Conservation (phyloP, 2,113 vertebrate genomes). For the Spilogale gracilis region DNA sequence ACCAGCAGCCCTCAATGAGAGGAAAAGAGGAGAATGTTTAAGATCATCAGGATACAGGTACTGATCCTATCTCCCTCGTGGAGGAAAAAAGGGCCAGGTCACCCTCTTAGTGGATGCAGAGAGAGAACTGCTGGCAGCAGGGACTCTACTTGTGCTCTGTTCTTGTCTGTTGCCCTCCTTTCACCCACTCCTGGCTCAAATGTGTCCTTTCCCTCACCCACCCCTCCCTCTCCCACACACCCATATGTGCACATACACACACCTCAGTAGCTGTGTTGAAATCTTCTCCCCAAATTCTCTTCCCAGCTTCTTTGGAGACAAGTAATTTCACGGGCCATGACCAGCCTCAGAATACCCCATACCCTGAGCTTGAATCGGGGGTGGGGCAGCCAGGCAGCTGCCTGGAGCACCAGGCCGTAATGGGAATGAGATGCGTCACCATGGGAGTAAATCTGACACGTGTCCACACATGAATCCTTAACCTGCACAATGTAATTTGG, state of each 20-base stretch:
- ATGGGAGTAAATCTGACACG: not conserved
- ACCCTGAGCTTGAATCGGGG: not conserved
- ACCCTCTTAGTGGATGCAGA: not conserved
- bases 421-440: not conserved
- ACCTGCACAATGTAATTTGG: not conserved
- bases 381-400: not conserved
- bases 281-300: not conserved
- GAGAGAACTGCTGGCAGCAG: too few species aligned
- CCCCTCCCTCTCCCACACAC: not conserved
- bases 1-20: not conserved
- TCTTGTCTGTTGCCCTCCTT: not conserved
- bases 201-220: rapidly evolving
- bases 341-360: not conserved
- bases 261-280: not conserved
- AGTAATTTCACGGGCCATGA: not conserved
- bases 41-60: too few species aligned
- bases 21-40: not conserved
- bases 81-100: not conserved
- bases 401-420: not conserved
- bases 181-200: not conserved
- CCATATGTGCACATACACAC: not conserved
- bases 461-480: not conserved
- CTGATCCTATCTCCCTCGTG: not conserved
- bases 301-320: not conserved
- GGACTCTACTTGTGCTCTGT: not conserved